Conservation (phyloP, 2,888 invertebrate genomes). For the Adineta ricciae region DNA sequence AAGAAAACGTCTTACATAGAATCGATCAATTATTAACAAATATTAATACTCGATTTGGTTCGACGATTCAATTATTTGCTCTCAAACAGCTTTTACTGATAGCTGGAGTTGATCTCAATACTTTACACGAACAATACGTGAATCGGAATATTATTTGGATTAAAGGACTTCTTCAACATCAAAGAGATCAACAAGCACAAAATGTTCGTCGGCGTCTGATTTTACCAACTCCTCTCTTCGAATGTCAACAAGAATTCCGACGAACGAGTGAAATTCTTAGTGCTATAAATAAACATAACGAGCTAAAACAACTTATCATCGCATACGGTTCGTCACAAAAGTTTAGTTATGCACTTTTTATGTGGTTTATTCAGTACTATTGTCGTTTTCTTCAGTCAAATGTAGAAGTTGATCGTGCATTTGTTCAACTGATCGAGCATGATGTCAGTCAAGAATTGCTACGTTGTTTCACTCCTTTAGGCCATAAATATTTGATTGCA, state of each 20-base stretch:
- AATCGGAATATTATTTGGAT: not conserved
- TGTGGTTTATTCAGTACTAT: slow-evolving; percentile 6
- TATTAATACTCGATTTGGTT: not conserved
- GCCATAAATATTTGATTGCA: not conserved
- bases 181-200: not conserved
- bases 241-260: not conserved
- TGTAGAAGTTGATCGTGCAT: not conserved
- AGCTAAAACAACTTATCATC: not conserved
- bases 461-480: not conserved
- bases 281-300: not conserved
- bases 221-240: not conserved
- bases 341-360: not conserved
- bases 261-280: not conserved
- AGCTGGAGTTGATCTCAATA: not conserved
- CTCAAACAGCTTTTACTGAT: too few species aligned
- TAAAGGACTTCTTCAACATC: not conserved
- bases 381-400: not conserved
- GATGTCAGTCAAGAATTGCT: not conserved
- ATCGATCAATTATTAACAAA: not conserved
- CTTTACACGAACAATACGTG: not conserved
- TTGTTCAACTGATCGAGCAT: not conserved
- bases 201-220: not conserved
- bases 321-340: not conserved
- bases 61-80: not conserved
- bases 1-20: not conserved